A percentile compares a stretch with the other conserved stretches of the same genome.
Conservation (phyloP, 2,113 vertebrate genomes). For the Ifrita kowaldi region DNA sequence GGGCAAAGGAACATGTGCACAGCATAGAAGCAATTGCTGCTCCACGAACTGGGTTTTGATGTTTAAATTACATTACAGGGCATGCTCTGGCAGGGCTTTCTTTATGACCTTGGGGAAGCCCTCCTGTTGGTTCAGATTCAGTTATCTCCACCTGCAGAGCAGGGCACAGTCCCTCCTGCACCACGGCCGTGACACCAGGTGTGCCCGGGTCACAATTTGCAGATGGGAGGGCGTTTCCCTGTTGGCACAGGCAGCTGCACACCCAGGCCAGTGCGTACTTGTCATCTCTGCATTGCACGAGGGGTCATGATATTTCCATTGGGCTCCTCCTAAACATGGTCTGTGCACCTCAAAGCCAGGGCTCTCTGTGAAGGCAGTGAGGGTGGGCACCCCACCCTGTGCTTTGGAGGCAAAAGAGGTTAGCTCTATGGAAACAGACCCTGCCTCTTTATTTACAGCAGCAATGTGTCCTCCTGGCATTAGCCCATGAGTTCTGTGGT, state of each 20-base stretch:
- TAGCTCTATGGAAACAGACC: not conserved
- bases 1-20: not conserved
- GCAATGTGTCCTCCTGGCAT: not conserved
- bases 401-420: not conserved
- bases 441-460: not conserved
- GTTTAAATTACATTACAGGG: not conserved
- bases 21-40: not conserved
- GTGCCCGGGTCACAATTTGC: accelerated
- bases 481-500: not conserved
- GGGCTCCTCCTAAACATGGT: not conserved
- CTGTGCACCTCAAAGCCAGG: not conserved
- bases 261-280: not conserved
- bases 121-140: not conserved
- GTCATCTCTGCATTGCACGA: accelerated
- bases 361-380: accelerated
- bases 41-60: not conserved
- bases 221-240: not conserved
- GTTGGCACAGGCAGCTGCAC: not conserved
- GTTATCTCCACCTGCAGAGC: not conserved
- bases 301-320: not conserved
- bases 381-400: not conserved
- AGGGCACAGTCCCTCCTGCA: not conserved
- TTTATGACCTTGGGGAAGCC: not conserved
- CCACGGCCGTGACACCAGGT: accelerated
- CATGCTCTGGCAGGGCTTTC: not conserved